Evolutionary conservation across 2,797 vertebrate species (phyloP).

Genomic region (Gymnothorax javanicus): DNA sequence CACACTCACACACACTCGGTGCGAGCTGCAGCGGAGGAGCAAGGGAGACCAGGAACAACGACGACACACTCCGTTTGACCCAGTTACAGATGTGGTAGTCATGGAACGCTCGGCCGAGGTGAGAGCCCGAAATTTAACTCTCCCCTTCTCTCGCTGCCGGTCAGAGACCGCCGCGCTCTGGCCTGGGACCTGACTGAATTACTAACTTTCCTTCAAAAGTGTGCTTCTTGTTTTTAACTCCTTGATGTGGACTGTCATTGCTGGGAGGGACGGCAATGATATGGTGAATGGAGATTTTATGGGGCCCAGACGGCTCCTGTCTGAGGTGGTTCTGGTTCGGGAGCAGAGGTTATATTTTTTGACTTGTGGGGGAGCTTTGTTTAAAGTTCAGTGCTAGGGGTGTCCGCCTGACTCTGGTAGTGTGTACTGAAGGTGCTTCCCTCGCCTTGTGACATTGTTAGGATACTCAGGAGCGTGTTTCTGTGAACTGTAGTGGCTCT

Average conservation of each 20-base stretch:
- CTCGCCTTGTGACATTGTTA: no score
- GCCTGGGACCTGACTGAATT: neutral
- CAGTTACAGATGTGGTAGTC: constrained; percentile 69
- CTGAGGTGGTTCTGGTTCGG: no score
- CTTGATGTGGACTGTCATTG: neutral
- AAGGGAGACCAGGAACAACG: constrained; percentile 49
- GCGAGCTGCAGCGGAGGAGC: constrained; percentile 32
- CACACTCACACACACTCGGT: neutral
- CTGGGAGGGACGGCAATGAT: neutral
- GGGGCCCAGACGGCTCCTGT: no score
- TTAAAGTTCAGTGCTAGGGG: no score
- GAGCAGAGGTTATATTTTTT: no score
- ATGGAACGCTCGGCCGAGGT: constrained; percentile 65
- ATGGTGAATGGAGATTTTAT: no score
- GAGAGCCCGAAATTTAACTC: constrained; percentile 32
- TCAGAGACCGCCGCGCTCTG: neutral
- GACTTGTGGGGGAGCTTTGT: no score
- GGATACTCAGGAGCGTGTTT: no score
- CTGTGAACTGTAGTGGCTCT: no score
- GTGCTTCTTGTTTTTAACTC: neutral
- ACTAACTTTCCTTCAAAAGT: neutral
- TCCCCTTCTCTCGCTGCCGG: neutral
- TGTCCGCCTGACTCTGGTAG: no score
- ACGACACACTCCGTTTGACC: constrained; percentile 69
- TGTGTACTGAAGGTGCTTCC: no score